Percentiles rank a stretch among this genome's conserved stretches.
Evolutionary conservation across 2,797 vertebrate species (phyloP).

Genomic region (Zalophus californianus): DNA sequence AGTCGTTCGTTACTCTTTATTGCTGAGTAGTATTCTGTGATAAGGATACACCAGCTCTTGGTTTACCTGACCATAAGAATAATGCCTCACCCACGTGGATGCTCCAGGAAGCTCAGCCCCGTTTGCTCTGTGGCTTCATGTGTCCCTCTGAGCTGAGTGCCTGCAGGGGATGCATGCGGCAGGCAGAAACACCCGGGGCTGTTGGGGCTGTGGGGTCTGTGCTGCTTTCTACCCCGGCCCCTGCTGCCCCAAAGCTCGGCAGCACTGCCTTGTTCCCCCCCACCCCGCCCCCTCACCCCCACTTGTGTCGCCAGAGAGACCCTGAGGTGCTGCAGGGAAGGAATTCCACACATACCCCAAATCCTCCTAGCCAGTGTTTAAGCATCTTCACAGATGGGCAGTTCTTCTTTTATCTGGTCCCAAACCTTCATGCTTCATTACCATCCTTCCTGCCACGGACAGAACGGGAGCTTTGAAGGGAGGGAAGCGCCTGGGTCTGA

Average conservation of each 20-base stretch:
- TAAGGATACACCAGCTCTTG: neutral
- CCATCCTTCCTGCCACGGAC: neutral
- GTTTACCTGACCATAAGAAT: neutral
- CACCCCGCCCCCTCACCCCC: too few species aligned
- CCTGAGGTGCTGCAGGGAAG: accelerated
- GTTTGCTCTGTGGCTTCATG: accelerated
- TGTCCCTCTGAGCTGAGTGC: accelerated
- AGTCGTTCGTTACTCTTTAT: accelerated
- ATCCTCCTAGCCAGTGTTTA: neutral
- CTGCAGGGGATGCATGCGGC: accelerated
- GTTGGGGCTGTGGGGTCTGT: accelerated
- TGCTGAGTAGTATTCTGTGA: neutral
- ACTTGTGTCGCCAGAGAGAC: neutral
- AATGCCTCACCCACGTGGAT: accelerated
- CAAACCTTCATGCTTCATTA: constrained; percentile 36
- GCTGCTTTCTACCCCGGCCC: neutral
- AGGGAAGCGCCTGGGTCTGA: neutral
- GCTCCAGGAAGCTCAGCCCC: neutral
- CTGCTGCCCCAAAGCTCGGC: neutral
- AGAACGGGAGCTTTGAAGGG: neutral
- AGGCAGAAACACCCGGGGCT: accelerated
- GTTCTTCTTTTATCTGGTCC: neutral
- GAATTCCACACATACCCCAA: neutral
- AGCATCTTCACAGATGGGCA: neutral
- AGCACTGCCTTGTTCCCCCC: neutral